phyloP scores from a whole-genome alignment of 2,888 invertebrate genomes.

The Anorthoa munda region DNA sequence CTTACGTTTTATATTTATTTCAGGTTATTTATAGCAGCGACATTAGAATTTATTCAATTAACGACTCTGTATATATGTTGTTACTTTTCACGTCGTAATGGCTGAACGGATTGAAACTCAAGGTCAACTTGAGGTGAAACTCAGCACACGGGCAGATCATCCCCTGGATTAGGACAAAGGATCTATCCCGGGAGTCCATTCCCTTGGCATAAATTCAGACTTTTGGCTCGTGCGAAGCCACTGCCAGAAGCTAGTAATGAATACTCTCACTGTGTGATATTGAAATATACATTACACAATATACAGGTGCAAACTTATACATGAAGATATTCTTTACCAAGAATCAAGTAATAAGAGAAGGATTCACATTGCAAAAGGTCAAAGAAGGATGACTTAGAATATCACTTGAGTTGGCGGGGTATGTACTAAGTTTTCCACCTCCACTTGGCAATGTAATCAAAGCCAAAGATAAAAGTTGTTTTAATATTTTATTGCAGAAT shows the following conservation, averaged over 20 bases:
- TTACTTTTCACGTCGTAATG: no score
- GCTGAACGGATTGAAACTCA: no score
- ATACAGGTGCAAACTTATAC: not conserved
- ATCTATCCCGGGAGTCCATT: no score
- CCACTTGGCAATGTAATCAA: conserved; percentile 22
- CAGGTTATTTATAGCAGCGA: not conserved
- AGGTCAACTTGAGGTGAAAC: no score
- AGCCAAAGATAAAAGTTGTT: conserved; percentile 9
- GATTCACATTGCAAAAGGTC: conserved; percentile 24
- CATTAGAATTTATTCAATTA: not conserved
- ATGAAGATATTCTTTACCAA: conserved; percentile 3
- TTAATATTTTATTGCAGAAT: conserved; percentile 4
- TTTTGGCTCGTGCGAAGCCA: no score
- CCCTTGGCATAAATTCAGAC: no score
- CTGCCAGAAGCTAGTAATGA: no score
- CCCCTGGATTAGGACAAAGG: no score
- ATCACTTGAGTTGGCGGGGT: conserved; percentile 19
- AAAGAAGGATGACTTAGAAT: conserved; percentile 23
- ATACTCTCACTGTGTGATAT: not conserved
- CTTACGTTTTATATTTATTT: conserved; percentile 14
- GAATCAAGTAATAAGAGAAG: conserved; percentile 19
- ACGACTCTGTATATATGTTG: not conserved
- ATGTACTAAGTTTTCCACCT: conserved; percentile 33
- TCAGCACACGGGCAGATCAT: no score
- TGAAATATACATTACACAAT: not conserved